Conservation (phyloP, 2,113 vertebrate genomes). For the Laterallus jamaicensis region DNA sequence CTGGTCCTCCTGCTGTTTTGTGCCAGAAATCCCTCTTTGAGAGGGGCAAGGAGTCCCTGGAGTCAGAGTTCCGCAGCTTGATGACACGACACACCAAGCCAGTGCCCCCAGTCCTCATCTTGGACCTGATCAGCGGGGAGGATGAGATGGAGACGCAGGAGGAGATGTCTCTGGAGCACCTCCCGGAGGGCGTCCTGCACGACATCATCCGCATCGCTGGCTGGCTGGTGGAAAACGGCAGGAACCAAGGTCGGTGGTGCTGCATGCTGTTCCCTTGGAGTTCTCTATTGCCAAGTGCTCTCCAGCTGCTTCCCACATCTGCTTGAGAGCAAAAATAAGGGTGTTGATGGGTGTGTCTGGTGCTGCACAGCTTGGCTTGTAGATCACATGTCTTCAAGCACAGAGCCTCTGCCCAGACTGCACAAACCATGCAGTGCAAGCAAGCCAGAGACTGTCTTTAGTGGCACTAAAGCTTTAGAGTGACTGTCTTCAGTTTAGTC, state of each 20-base stretch:
- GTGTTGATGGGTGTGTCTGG: not conserved
- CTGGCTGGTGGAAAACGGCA: slow-evolving; percentile 95
- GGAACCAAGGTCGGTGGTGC: slow-evolving; percentile 87
- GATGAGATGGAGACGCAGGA: slow-evolving; percentile 92
- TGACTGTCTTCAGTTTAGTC: not conserved
- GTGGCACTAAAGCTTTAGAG: not conserved
- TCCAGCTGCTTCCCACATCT: fast-evolving
- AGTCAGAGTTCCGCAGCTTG: slow-evolving; percentile 91
- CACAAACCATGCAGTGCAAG: not conserved
- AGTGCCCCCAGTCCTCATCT: slow-evolving; percentile 90
- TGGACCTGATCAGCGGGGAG: slow-evolving; percentile 88
- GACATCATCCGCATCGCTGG: slow-evolving; percentile 91
- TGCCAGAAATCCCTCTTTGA: slow-evolving; percentile 93
- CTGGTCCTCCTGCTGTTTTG: not conserved
- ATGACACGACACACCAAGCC: slow-evolving; percentile 93
- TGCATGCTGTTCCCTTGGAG: not conserved
- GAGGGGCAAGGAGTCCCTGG: slow-evolving; percentile 93
- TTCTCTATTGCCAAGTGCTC: not conserved
- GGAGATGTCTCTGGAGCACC: slow-evolving; percentile 89
- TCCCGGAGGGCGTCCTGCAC: slow-evolving; percentile 87
- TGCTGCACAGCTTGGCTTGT: not conserved
- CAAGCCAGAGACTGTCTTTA: not conserved
- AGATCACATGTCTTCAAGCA: not conserved
- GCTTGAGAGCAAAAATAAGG: not conserved
- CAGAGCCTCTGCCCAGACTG: not conserved